Evolutionary conservation across 2,113 vertebrate genomes (phyloP).

Genomic region (human): DNA sequence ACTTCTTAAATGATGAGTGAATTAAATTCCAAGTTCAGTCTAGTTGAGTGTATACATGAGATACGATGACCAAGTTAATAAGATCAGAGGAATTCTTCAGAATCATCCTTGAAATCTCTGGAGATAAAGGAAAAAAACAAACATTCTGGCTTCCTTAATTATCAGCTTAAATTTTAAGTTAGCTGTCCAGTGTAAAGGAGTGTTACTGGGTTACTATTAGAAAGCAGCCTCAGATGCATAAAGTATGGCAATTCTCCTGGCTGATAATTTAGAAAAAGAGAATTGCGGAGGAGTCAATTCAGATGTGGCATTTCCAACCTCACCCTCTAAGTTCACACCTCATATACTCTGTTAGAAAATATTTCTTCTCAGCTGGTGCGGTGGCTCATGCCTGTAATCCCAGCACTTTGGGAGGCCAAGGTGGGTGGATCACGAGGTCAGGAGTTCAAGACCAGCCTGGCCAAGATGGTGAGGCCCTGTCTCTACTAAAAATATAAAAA

Average conservation of each 20-base stretch:
- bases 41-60: not conserved
- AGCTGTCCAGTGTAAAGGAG: not conserved
- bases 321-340: not conserved
- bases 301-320: not conserved
- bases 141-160: not conserved
- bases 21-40: not conserved
- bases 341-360: not conserved
- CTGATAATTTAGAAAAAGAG: not conserved
- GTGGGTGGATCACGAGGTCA: too few relatives aligned
- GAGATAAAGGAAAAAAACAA: not conserved
- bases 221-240: not conserved
- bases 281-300: not conserved
- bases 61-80: not conserved
- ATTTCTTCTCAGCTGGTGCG: not conserved
- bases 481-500: too few relatives aligned
- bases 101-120: not conserved
- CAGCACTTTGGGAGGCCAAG: too few relatives aligned
- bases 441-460: too few relatives aligned
- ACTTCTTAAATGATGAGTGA: not conserved
- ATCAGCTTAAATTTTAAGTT: not conserved
- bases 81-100: not conserved
- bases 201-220: not conserved
- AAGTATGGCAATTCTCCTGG: not conserved
- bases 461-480: too few relatives aligned
- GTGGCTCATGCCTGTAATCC: too few relatives aligned